Conservation (phyloP, 2,113 vertebrate species). For the Indicator indicator region DNA sequence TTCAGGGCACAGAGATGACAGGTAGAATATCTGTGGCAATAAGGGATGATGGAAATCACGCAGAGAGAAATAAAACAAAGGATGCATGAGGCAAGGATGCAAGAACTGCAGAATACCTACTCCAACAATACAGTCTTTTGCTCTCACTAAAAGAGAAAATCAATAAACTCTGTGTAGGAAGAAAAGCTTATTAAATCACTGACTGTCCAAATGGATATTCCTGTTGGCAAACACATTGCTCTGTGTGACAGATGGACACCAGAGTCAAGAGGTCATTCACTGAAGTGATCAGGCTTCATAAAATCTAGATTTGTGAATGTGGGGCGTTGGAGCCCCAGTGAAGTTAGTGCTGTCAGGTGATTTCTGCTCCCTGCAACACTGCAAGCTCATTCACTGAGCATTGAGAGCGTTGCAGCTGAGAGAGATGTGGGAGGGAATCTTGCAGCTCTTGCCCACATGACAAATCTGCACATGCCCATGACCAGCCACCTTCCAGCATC, state of each 20-base stretch:
- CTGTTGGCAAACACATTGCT: constrained; percentile 11
- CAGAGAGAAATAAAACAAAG: constrained; percentile 37
- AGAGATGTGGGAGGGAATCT: neutral
- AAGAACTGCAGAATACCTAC: constrained; percentile 4
- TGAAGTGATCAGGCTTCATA: constrained; percentile 32
- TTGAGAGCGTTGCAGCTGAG: neutral
- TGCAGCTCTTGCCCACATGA: neutral
- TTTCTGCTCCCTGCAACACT: neutral
- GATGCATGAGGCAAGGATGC: neutral
- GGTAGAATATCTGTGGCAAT: constrained; percentile 39
- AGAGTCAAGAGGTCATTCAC: neutral
- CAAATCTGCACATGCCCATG: accelerated
- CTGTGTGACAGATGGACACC: constrained; percentile 10
- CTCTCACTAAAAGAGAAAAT: constrained; percentile 22
- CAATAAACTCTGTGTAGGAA: constrained; percentile 36
- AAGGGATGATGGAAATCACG: constrained; percentile 41
- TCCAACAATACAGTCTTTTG: constrained; percentile 41
- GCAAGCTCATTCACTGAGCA: accelerated
- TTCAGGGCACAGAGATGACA: constrained; percentile 51
- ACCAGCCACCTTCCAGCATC: accelerated
- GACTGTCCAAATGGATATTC: constrained; percentile 9
- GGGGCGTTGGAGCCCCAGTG: neutral
- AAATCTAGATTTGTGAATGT: neutral
- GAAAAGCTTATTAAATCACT: constrained; percentile 48
- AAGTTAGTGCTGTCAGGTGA: neutral